These are phyloP conservation scores for Tympanoctomys barrerae DNA, from an alignment of 2,797 vertebrate genomes.

Conservation along the genomic window DNA sequence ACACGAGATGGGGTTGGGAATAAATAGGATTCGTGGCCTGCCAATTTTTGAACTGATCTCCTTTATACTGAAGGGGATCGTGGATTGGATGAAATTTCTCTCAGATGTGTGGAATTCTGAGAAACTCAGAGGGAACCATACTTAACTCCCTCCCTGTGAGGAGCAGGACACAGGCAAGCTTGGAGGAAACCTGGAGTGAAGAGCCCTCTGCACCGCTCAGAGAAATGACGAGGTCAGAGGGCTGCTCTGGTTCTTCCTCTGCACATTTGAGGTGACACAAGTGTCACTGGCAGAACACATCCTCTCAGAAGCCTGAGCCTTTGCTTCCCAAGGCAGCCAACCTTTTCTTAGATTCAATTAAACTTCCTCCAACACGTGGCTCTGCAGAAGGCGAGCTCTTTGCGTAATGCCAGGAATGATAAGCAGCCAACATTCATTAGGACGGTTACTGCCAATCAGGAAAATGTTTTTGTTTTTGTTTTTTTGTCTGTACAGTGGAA, in stretches of 20 bases:
- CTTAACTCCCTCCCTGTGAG: background rate
- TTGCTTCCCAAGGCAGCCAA: background rate
- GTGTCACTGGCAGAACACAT: background rate
- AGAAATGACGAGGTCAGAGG: background rate
- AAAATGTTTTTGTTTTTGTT: background rate
- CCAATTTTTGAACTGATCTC: slow-evolving; percentile 8
- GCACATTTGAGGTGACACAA: background rate
- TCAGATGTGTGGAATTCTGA: background rate
- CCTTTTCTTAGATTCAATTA: slow-evolving; percentile 72
- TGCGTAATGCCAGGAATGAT: slow-evolving; percentile 59
- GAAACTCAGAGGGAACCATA: background rate
- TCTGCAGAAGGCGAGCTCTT: slow-evolving; percentile 41
- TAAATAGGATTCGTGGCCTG: background rate
- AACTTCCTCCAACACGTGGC: slow-evolving; percentile 56
- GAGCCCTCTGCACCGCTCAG: background rate
- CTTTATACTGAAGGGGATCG: background rate
- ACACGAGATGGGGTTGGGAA: background rate
- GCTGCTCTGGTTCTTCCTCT: background rate
- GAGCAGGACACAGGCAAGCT: background rate
- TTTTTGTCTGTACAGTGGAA: background rate
- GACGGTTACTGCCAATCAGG: slow-evolving; percentile 2
- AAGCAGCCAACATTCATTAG: slow-evolving; percentile 63
- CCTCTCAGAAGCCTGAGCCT: background rate
- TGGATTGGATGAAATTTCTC: background rate
- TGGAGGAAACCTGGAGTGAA: background rate